These are phyloP conservation scores for Sesamia nonagrioides DNA, from an alignment of 1,140 invertebrate genomes.

Conservation along the genomic window DNA sequence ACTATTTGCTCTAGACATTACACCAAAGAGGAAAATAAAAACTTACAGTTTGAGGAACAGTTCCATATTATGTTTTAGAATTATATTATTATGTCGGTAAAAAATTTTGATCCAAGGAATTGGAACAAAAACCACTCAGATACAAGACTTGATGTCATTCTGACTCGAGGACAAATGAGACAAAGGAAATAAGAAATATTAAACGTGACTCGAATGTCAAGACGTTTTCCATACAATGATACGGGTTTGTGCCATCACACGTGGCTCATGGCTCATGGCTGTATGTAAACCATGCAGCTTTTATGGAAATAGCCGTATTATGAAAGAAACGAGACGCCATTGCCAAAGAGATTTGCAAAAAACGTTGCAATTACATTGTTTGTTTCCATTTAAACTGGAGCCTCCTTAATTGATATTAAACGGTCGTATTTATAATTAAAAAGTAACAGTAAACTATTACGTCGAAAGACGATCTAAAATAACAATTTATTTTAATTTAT, in stretches of 20 bases:
- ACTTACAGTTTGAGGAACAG: not conserved
- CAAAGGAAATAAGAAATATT: conserved; percentile 87
- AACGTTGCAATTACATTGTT: conserved; percentile 57
- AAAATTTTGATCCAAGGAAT: conserved; percentile 56
- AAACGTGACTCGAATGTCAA: conserved; percentile 84
- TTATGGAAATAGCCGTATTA: conserved; percentile 81
- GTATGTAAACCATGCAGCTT: conserved; percentile 80
- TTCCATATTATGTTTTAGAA: not conserved
- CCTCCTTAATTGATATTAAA: conserved; percentile 45
- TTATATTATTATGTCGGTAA: conserved; percentile 47
- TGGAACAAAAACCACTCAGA: conserved; percentile 76
- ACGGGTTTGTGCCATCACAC: conserved; percentile 74
- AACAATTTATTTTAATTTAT: too few species aligned
- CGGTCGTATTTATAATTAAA: conserved; percentile 20
- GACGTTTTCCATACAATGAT: conserved; percentile 76
- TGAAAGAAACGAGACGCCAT: conserved; percentile 70
- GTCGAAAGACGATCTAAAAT: not conserved
- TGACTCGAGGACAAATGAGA: conserved; percentile 83
- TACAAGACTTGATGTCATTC: conserved; percentile 76
- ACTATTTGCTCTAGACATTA: conserved; percentile 31
- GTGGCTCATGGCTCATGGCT: conserved; percentile 56
- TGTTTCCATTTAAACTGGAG: conserved; percentile 19
- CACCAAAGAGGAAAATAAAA: conserved; percentile 5
- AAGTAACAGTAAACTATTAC: not conserved
- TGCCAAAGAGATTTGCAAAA: conserved; percentile 67